Conservation (phyloP, 2,113 vertebrate genomes). For the Irena cyanogastra region DNA sequence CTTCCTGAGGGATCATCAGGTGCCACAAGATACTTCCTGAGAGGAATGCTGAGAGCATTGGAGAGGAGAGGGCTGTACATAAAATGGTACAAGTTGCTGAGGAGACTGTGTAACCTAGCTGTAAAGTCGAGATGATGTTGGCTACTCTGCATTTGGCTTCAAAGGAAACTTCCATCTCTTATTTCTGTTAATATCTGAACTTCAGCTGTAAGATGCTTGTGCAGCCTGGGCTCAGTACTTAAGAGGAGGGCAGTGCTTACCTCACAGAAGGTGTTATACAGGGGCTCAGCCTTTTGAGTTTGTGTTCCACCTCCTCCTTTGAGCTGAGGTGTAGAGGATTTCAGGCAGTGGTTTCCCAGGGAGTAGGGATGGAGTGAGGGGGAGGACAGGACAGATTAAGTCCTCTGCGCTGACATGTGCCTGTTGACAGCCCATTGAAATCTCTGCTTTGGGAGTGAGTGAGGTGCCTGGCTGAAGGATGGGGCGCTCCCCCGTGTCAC, state of each 20-base stretch:
- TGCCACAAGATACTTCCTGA: background rate
- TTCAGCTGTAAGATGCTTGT: background rate
- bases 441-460: background rate
- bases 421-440: background rate
- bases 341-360: background rate
- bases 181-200: background rate
- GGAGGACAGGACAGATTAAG: background rate
- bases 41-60: background rate
- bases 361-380: background rate
- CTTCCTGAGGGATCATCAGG: rapidly evolving
- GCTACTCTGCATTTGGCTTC: background rate
- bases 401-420: background rate
- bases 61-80: background rate
- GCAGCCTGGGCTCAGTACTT: background rate
- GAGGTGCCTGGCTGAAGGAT: background rate
- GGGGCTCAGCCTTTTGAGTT: background rate
- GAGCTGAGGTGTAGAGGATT: background rate
- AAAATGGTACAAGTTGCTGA: background rate
- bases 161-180: background rate
- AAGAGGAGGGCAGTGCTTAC: background rate
- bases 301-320: background rate
- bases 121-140: background rate
- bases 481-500: rapidly evolving
- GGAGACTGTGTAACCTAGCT: background rate
- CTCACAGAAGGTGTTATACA: background rate